Base-by-base conservation (phyloP, 1,140 invertebrate genomes). In the Drosophila serrata region DNA sequence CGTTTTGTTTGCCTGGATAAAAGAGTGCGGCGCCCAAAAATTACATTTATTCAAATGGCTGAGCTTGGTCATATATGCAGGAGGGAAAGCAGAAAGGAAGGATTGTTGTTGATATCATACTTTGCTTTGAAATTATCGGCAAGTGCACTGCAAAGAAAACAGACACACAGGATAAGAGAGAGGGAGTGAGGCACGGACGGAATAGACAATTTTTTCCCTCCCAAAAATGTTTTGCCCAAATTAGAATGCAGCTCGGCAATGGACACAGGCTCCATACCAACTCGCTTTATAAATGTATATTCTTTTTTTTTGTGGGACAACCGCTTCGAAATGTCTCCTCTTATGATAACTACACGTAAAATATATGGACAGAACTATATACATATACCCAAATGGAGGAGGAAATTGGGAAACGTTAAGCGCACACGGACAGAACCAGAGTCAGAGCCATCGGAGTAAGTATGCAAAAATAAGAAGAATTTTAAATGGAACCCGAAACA, bases 401-500 rank as follows among this genome's bases (percentile, higher is more conserved):
- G 75, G 46, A 70, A 70, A 72, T 58, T 72, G 65, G 68, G 43
- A 58, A 72, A 40, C 51, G 68, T 58, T 70, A 33, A 72, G 51
- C 68, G 24, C 33, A 56, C 46, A 67, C 61, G 49, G 46, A 15
- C 45, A 45, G 42, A 56, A n/a, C n/a, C n/a, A n/a, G n/a, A 48
- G 57, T 31, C 17, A 27, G 55, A 46, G 33, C 39, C 11, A 68
- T 60, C 65, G 59, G 76, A 40, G 82, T 78, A 88, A 88, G 87
- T 88, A 88, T 88, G 80, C 85, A 84, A 84, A 84, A 84, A 82
- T 88, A 88, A 72, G 84, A 67, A 81, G 73, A 90, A 88, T 84
- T 88, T 84, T 81, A 88, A 88, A 88, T 88, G 80, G 81, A 88
- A 64, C 72, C 67, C 73, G 33, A 87, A 87, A 84, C 65, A 77